Percentiles rank a stretch among this genome's conserved stretches.
phyloP scores from a whole-genome alignment of 2,113 vertebrate species.

The Numenius arquata region DNA sequence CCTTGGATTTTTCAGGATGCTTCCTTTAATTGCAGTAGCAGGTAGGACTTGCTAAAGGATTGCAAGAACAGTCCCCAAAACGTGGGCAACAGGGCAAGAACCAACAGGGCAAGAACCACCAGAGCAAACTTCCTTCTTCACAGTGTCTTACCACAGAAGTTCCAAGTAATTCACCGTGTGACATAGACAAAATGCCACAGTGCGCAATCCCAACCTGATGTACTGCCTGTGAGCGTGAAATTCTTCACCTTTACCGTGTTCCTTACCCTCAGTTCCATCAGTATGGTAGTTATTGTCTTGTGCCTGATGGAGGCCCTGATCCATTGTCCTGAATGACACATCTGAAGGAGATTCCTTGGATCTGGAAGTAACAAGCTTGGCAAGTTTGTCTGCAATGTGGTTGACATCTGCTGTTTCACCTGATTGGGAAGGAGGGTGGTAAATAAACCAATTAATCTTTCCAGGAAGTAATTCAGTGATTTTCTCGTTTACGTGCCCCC shows the following conservation, averaged over 20 bases:
- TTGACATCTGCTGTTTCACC: neutral
- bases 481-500: neutral
- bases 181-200: neutral
- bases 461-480: neutral
- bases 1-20: neutral
- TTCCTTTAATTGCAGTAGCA: neutral
- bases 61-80: neutral
- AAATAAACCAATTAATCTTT: neutral
- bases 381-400: constrained; percentile 15
- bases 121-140: neutral
- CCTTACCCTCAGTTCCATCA: neutral
- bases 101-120: neutral
- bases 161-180: neutral
- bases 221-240: neutral
- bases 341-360: neutral
- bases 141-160: neutral
- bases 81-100: neutral
- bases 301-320: rapidly evolving
- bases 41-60: neutral
- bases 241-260: neutral
- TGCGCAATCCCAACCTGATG: neutral
- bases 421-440: neutral
- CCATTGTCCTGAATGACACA: neutral
- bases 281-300: rapidly evolving
- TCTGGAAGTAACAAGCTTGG: neutral